phyloP scores from a whole-genome alignment of 1,140 invertebrate genomes.

The Achatina immaculata region DNA sequence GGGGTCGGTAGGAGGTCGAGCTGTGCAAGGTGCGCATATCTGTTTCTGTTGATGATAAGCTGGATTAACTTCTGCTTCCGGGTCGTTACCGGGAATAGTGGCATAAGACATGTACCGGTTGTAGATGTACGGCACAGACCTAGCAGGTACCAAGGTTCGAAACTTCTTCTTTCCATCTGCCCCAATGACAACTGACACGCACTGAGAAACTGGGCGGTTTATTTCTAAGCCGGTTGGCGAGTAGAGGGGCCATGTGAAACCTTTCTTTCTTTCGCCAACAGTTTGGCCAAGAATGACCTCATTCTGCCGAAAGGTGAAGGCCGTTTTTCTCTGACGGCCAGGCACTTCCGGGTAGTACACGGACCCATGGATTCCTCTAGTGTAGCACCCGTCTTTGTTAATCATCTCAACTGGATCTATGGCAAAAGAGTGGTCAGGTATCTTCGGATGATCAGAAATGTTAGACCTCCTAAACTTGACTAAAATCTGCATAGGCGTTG shows the following conservation, averaged over 20 bases:
- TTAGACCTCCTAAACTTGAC: constrained; percentile 27
- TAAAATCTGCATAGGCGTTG: background rate
- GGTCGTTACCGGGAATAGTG: background rate
- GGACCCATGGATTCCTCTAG: constrained; percentile 7
- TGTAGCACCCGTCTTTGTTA: constrained; percentile 13
- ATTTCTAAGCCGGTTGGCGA: constrained; percentile 24
- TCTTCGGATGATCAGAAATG: constrained; percentile 20
- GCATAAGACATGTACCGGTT: constrained; percentile 25
- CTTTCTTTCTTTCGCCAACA: constrained; percentile 13
- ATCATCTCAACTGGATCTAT: constrained; percentile 17
- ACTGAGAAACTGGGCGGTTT: constrained; percentile 10
- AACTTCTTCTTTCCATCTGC: constrained; percentile 5
- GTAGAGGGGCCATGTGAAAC: constrained; percentile 21
- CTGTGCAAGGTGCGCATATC: constrained; percentile 15
- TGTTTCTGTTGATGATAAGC: background rate
- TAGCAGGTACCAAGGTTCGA: background rate
- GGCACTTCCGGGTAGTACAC: background rate
- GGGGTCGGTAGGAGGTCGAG: background rate
- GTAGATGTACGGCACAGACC: constrained; percentile 21
- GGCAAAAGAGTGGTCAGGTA: constrained; percentile 31
- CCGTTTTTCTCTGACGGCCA: background rate
- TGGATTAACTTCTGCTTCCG: constrained; percentile 13
- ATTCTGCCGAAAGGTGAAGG: background rate
- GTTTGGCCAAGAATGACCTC: background rate
- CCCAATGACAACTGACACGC: constrained; percentile 1